phyloP scores from a whole-genome alignment of 2,113 vertebrate species.

The Donacobius atricapilla region DNA sequence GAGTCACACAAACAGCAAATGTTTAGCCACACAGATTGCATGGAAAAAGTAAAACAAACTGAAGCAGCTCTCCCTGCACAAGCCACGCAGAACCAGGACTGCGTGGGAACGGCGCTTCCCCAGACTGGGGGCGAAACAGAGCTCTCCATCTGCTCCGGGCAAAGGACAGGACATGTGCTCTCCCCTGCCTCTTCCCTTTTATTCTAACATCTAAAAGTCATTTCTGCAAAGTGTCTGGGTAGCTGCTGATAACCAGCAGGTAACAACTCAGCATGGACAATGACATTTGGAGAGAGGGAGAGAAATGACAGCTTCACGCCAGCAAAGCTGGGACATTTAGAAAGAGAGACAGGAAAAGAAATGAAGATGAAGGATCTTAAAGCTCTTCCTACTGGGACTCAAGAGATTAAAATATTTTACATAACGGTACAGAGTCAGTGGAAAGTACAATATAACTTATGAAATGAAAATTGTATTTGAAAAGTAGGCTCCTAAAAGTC shows the following conservation, averaged over 20 bases:
- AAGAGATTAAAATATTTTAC: constrained; percentile 52
- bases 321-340: constrained; percentile 40
- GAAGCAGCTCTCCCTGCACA: constrained; percentile 2
- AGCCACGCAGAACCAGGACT: neutral
- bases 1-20: constrained; percentile 49
- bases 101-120: neutral
- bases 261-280: constrained; percentile 61
- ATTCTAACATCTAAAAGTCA: constrained; percentile 49
- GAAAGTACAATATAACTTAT: constrained; percentile 14
- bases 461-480: constrained; percentile 42
- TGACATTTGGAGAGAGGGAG: constrained; percentile 58
- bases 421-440: neutral
- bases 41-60: constrained; percentile 45
- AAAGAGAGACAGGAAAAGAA: constrained; percentile 40
- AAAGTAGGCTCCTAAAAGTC: constrained; percentile 1
- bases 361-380: constrained; percentile 60
- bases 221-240: constrained; percentile 40
- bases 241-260: constrained; percentile 64
- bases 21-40: constrained; percentile 54
- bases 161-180: neutral
- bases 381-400: constrained; percentile 41
- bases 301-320: constrained; percentile 52
- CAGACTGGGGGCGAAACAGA: neutral
- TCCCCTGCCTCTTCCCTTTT: constrained; percentile 9
- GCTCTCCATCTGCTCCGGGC: constrained; percentile 54